Conservation (phyloP, 1,140 invertebrate genomes). For the Drosophila bifasciata region DNA sequence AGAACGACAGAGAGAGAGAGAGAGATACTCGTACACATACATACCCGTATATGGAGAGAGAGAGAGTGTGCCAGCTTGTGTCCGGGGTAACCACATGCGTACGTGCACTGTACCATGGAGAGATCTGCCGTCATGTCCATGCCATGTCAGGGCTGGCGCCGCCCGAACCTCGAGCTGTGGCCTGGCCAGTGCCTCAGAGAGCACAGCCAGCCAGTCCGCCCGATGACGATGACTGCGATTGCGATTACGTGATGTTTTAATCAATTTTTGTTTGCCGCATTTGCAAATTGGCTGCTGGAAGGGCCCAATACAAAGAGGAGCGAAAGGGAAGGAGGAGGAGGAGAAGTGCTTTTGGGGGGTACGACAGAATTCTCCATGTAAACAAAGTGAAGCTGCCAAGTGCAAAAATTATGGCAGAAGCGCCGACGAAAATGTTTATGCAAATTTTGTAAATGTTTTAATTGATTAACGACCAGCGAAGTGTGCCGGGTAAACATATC, state of each 20-base stretch:
- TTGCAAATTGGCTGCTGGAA: constrained; percentile 36
- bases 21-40: too few species aligned
- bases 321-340: too few species aligned
- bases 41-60: too few species aligned
- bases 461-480: constrained; percentile 65
- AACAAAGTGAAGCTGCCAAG: constrained; percentile 49
- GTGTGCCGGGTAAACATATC: constrained; percentile 37
- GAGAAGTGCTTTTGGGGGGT: too few species aligned
- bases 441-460: constrained; percentile 67
- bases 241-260: constrained; percentile 79
- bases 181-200: too few species aligned
- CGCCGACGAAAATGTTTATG: constrained; percentile 59
- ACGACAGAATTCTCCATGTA: constrained; percentile 40
- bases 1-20: constrained; percentile 12
- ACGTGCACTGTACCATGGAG: constrained; percentile 54
- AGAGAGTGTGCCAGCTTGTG: too few species aligned
- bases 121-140: constrained; percentile 9
- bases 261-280: constrained; percentile 66
- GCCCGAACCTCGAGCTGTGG: constrained; percentile 14
- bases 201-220: constrained; percentile 9
- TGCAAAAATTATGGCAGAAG: constrained; percentile 58
- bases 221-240: constrained; percentile 36
- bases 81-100: constrained; percentile 45
- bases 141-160: constrained; percentile 2
- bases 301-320: neutral